A percentile compares a stretch with the other conserved stretches of the same genome.
Conservation (phyloP, 1,140 invertebrate species). For the Idris sp. region DNA sequence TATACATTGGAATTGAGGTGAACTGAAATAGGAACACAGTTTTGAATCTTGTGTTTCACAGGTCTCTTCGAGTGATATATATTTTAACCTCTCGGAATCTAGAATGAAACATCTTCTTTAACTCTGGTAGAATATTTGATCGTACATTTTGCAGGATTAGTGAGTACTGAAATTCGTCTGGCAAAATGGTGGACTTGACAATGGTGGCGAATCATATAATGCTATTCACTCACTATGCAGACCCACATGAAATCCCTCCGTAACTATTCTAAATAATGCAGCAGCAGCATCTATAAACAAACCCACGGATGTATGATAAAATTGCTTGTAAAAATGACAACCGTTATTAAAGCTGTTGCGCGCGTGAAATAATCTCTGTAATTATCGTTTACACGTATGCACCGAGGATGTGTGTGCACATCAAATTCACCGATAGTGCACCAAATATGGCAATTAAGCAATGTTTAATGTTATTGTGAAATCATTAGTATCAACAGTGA, state of each 20-base stretch:
- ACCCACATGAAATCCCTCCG: background rate
- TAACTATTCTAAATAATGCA: conserved; percentile 14
- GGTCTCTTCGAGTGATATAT: too few species aligned
- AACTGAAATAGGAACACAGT: too few species aligned
- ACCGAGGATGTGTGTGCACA: conserved; percentile 2
- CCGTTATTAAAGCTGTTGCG: conserved; percentile 19
- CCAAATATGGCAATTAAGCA: conserved; percentile 49
- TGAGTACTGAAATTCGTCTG: conserved; percentile 40
- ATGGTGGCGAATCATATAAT: conserved; percentile 34
- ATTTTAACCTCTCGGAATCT: too few species aligned
- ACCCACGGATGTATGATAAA: background rate
- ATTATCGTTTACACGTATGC: conserved; percentile 31
- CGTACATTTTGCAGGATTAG: conserved; percentile 45
- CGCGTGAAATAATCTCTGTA: too few species aligned
- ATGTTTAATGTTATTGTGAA: conserved; percentile 58
- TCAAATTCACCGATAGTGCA: conserved; percentile 10
- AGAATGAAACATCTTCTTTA: conserved; percentile 48
- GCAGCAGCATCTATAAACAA: conserved; percentile 27
- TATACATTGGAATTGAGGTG: background rate
- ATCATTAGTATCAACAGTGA: conserved; percentile 51
- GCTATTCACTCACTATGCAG: conserved; percentile 19
- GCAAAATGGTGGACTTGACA: conserved; percentile 37
- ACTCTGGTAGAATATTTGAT: conserved; percentile 35
- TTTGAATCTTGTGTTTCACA: too few species aligned
- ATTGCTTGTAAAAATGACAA: conserved; percentile 11